These are phyloP conservation scores for Bursaphelenchus okinawaensis DNA, from an alignment of 2,888 invertebrate genomes.

Conservation along the genomic window DNA sequence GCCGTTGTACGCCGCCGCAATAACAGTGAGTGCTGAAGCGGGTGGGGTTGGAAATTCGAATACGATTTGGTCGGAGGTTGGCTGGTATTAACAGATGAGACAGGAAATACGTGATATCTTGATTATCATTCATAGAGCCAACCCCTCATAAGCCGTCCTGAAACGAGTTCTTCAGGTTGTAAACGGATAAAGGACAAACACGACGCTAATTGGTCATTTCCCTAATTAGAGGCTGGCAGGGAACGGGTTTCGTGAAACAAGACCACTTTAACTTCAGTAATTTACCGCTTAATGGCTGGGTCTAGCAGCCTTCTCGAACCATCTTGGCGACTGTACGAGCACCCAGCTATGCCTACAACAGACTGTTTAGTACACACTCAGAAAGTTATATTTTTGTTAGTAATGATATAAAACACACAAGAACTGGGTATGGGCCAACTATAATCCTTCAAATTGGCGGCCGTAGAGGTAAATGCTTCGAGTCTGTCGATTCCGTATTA, in stretches of 20 bases:
- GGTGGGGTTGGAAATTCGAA: background rate
- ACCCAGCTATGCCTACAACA: too few species aligned
- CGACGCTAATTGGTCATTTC: background rate
- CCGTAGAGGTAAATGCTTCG: background rate
- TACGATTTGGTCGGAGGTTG: background rate
- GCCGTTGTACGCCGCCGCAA: background rate
- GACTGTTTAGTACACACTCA: too few species aligned
- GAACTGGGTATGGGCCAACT: background rate
- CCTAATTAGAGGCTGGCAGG: background rate
- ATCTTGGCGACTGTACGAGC: too few species aligned
- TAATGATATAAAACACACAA: too few species aligned
- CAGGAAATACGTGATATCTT: background rate
- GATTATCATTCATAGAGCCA: background rate
- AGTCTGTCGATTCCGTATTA: background rate
- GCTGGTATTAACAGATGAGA: background rate
- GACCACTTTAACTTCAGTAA: too few species aligned
- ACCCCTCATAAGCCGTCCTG: background rate
- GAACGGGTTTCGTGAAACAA: too few species aligned
- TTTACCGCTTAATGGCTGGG: too few species aligned
- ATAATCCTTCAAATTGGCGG: background rate
- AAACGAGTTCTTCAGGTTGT: background rate
- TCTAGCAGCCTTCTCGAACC: too few species aligned
- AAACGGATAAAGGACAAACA: background rate
- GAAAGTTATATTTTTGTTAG: too few species aligned
- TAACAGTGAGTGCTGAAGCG: background rate